phyloP scores from a whole-genome alignment of 1,140 invertebrate genomes.

The Geopemphigus sp. region DNA sequence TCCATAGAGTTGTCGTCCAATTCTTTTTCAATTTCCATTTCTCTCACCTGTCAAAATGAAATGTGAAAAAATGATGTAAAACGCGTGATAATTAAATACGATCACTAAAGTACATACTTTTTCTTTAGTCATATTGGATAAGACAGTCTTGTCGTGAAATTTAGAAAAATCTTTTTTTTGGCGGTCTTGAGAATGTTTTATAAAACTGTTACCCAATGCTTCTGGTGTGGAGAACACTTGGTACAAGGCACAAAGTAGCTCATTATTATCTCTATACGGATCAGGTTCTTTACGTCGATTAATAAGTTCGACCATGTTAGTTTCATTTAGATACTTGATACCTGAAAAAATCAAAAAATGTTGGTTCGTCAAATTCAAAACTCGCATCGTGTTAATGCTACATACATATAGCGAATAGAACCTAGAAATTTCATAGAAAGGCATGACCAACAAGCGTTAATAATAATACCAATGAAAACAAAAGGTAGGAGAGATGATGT shows the following conservation, averaged over 20 bases:
- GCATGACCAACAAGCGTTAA: background rate
- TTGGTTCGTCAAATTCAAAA: background rate
- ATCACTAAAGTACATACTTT: slow-evolving; percentile 56
- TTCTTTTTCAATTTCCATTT: slow-evolving; percentile 74
- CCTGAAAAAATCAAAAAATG: slow-evolving; percentile 35
- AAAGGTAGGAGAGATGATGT: slow-evolving; percentile 3
- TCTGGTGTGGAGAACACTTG: slow-evolving; percentile 72
- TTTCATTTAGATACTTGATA: slow-evolving; percentile 62
- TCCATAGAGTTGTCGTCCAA: slow-evolving; percentile 75
- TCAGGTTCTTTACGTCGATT: slow-evolving; percentile 59
- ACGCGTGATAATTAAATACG: no score
- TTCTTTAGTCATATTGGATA: slow-evolving; percentile 64
- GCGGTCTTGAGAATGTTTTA: slow-evolving; percentile 54
- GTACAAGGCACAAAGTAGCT: slow-evolving; percentile 67
- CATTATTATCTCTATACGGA: slow-evolving; percentile 58
- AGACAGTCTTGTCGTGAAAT: slow-evolving; percentile 57
- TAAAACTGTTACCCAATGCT: slow-evolving; percentile 69
- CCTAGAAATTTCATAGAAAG: background rate
- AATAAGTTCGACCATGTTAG: slow-evolving; percentile 65
- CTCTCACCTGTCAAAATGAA: slow-evolving; percentile 55
- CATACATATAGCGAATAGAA: background rate
- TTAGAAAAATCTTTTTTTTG: slow-evolving; percentile 24
- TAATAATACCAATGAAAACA: slow-evolving; percentile 4
- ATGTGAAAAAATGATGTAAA: no score
- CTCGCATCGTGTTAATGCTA: background rate